Base-by-base conservation (phyloP, 2,797 vertebrate genomes). In the Anisognathus igniventris region DNA sequence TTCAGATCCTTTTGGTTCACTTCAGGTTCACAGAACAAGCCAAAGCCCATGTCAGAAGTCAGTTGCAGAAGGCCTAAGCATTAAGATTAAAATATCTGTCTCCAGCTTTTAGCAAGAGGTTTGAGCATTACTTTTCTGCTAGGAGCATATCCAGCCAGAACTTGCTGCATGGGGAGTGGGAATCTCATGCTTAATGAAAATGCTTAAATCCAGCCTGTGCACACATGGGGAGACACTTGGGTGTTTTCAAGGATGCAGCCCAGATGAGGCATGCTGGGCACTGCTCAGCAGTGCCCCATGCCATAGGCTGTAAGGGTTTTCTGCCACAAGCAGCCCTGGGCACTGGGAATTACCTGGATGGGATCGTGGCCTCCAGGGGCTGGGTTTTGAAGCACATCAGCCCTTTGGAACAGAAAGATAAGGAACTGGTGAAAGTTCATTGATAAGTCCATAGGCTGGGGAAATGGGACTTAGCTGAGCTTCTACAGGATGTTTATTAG, bases 121-220 rank as follows among this genome's bases (percentile, higher is more conserved):
- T 72, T 51, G 37, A 47, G 6, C 9, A 4, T 22, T 40, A 18
- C 12, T 42, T 57, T 80, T 71, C 44, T 48, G n/a, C 37, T 0
- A 2, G 40, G 18, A 92, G 3, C 14, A 27, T 21, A 44, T 33
- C 48, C 13, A 67, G 19, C 11, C 48, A 70, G 4, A 25, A 20
- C 23, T 73, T 2, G 0, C 35, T 70, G 23, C 7, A 2, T 18
- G 9, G 31, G 12, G 28, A 76, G 22, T 12, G 7, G 6, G 20
- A 15, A 70, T 53, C 12, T 72, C 44, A 30, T 1, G 2, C 28
- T 54, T 24, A 58, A 22, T 11, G n/a, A 6, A 58, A 70, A 73
- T 1, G 1, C 12, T 74, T 56, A 56, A 78, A 61, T 88, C 8
- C 39, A 65, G 9, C 7, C 37, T 4, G 3, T 23, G 18, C 27